phyloP scores from a whole-genome alignment of 2,888 invertebrate genomes.

The Diarsia brunnea region DNA sequence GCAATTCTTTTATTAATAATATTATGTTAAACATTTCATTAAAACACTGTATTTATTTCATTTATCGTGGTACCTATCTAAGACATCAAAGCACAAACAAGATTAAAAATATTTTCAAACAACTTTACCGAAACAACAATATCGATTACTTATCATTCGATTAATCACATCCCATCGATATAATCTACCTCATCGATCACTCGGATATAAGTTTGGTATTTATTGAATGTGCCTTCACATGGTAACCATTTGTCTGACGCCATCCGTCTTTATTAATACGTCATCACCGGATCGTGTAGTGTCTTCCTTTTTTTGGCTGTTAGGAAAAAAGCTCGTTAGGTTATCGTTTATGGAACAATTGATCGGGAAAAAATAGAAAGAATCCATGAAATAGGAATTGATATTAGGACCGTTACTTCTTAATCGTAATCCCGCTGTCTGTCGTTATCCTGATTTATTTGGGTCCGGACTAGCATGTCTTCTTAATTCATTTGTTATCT shows the following conservation, averaged over 20 bases:
- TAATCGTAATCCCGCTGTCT: background rate
- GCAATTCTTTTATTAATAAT: background rate
- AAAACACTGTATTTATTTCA: background rate
- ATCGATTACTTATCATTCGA: conserved; percentile 43
- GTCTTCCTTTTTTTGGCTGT: conserved; percentile 13
- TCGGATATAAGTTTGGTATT: conserved; percentile 46
- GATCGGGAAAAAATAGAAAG: conserved; percentile 5
- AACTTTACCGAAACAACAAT: conserved; percentile 2
- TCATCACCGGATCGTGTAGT: conserved; percentile 29
- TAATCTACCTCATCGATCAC: conserved; percentile 56
- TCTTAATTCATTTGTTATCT: background rate
- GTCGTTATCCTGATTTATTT: conserved; percentile 26
- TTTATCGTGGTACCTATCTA: background rate
- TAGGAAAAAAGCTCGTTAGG: conserved; percentile 25
- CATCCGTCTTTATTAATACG: conserved; percentile 60
- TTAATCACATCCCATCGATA: conserved; percentile 43
- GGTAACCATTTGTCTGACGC: conserved; percentile 39
- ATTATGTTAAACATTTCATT: background rate
- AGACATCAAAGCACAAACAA: background rate
- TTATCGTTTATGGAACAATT: conserved; percentile 20
- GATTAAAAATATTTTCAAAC: background rate
- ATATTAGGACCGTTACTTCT: conserved; percentile 3
- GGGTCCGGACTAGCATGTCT: background rate
- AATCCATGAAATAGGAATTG: background rate
- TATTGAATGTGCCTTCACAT: conserved; percentile 44